Conservation (phyloP, 2,888 invertebrate genomes). For the Melieria picta region DNA sequence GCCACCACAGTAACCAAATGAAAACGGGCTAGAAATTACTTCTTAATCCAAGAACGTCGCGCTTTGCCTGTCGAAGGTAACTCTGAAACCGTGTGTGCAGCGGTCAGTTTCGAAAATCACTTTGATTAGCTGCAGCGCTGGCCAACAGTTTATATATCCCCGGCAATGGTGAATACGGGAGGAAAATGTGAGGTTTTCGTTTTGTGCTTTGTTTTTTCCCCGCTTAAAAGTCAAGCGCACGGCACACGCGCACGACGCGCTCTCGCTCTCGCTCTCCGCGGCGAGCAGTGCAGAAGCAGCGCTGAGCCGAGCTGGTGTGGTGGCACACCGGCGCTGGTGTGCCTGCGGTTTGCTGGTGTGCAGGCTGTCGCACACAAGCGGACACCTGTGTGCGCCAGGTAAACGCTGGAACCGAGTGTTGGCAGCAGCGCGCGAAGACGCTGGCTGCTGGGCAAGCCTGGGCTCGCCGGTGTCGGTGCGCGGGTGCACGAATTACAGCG, state of each 20-base stretch:
- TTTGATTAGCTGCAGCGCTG: constrained; percentile 61
- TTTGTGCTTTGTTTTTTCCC: not conserved
- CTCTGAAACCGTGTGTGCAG: constrained; percentile 41
- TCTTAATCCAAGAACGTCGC: constrained; percentile 10
- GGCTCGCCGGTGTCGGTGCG: too few relatives aligned
- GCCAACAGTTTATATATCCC: constrained; percentile 60
- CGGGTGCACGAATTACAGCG: too few relatives aligned
- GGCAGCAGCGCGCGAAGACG: not conserved
- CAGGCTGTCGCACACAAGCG: not conserved
- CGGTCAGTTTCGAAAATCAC: constrained; percentile 60
- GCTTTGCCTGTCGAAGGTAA: not conserved
- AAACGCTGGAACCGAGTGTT: not conserved
- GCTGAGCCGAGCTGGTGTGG: not conserved
- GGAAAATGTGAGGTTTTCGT: not conserved
- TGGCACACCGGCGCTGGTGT: too few relatives aligned
- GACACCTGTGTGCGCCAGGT: not conserved
- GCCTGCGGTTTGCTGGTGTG: not conserved
- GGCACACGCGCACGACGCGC: not conserved
- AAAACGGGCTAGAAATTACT: not conserved
- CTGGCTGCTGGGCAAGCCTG: too few relatives aligned
- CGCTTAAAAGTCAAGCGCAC: not conserved
- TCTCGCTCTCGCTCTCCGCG: not conserved
- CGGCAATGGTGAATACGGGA: constrained; percentile 13
- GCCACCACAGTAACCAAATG: not conserved
- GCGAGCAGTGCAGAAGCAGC: not conserved